These are phyloP conservation scores for Rhynchomys soricoides DNA, from an alignment of 2,113 vertebrate species.

Conservation along the genomic window DNA sequence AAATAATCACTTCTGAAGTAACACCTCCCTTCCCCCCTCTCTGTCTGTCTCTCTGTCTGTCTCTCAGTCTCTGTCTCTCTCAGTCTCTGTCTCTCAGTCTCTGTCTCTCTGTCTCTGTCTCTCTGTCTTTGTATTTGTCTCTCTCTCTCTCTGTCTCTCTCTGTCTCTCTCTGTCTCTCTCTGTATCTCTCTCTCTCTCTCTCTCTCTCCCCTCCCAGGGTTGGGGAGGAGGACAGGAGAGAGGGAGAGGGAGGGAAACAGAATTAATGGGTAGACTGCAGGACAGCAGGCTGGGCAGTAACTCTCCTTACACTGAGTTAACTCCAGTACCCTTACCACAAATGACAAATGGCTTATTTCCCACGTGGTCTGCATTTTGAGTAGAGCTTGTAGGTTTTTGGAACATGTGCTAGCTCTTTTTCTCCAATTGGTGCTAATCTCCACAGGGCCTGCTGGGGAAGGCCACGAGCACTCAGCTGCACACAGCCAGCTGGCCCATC, in stretches of 20 bases:
- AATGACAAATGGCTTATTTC: conserved; percentile 25
- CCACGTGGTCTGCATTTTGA: conserved; percentile 22
- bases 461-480: background rate
- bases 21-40: background rate
- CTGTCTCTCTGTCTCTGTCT: no score
- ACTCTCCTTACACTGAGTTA: conserved; percentile 33
- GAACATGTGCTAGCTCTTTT: background rate
- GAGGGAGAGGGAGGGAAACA: background rate
- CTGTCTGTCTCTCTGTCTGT: no score
- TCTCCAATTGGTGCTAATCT: background rate
- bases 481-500: background rate
- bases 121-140: no score
- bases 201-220: no score
- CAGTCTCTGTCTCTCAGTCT: no score
- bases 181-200: no score
- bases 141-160: background rate
- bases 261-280: background rate
- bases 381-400: background rate
- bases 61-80: no score
- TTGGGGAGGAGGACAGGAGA: background rate
- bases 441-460: background rate
- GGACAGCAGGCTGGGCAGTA: background rate
- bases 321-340: background rate
- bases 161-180: no score
- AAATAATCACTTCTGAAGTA: conserved; percentile 35